Base-by-base conservation (phyloP, 2,888 invertebrate genomes). In the Tenthredo amoena region DNA sequence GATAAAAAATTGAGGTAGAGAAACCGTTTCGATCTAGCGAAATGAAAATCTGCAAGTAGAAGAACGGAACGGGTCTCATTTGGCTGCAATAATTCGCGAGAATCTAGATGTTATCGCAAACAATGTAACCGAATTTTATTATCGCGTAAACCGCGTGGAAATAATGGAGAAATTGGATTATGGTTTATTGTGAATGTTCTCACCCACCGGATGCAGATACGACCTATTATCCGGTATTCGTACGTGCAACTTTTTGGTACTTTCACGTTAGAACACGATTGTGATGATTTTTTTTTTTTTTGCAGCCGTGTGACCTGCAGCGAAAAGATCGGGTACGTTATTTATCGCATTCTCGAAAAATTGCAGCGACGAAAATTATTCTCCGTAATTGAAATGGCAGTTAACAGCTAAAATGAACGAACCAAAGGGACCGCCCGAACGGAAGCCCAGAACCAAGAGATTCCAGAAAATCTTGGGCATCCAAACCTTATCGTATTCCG, bases 401-500 rank as follows among this genome's bases (percentile, higher is more conserved):
- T 43, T 40, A 40, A 21, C 12, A n/a, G 26, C 9, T 21, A 15
- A 76, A 31, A 6, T 62, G 62, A 21, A 26, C 26, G 21, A 4
- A 37, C 26, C n/a, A 76, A 76, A 47, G 76, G 47, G 10, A 26
- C 76, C 76, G 76, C 76, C 37, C 37, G 10, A 77, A 77, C 77
- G 55, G 77, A 77, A 77, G 47, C 43, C 12, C 47, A 4, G 47
- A 47, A 47, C 15, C 3, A 15, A 47, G 47, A 18, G 37, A 40
- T 77, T 77, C 77, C 55, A 77, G 55, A 77, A 77, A 77, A 77
- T 77, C 77, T 21, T 6, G 15, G 34, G 26, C 55, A 68, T 26
- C 68, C 18, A 7, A 68, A 43, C 74, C 21, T 2, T 91, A 93
- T 62, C 5, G n/a, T 92, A 92, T 93, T 93, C 93, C 89, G 85